These are phyloP conservation scores for Cirrhinus molitorella DNA, from an alignment of 2,797 vertebrate species.

Conservation along the genomic window DNA sequence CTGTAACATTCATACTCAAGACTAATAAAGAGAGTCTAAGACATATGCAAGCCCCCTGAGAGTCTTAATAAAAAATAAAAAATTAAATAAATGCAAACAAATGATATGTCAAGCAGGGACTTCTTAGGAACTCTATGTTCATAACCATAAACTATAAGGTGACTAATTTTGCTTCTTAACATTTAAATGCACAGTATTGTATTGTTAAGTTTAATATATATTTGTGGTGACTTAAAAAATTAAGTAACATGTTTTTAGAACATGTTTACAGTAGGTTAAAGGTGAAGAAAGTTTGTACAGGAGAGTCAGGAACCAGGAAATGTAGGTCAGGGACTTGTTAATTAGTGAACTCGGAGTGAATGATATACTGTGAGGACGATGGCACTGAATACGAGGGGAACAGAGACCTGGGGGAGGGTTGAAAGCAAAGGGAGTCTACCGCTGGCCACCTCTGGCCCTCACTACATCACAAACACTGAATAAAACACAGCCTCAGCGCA, in stretches of 20 bases:
- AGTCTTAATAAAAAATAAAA: too few relatives aligned
- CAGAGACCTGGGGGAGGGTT: conserved; percentile 19
- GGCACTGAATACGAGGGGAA: conserved; percentile 8
- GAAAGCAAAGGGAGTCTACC: conserved; percentile 27
- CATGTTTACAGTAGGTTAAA: conserved; percentile 1
- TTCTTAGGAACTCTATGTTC: too few relatives aligned
- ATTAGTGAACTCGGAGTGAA: conserved; percentile 41
- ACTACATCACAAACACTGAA: conserved; percentile 13
- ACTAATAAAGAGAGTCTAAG: too few relatives aligned
- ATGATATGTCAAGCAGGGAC: too few relatives aligned
- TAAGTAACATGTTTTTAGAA: neutral
- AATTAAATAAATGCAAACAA: too few relatives aligned
- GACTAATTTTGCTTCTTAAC: neutral
- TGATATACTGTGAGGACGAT: conserved; percentile 7
- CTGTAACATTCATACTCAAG: too few relatives aligned
- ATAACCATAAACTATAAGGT: neutral
- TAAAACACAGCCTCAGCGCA: conserved; percentile 31
- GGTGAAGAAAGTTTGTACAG: conserved; percentile 3
- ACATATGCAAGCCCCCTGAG: too few relatives aligned
- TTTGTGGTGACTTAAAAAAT: neutral
- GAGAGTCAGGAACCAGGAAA: conserved; percentile 17
- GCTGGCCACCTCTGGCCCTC: conserved; percentile 40
- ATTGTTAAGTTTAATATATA: neutral
- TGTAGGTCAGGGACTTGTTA: conserved; percentile 41
- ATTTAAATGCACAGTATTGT: neutral